A percentile compares a stretch with the other conserved stretches of the same genome.
Evolutionary conservation across 2,888 invertebrate genomes (phyloP).

Genomic region (Bedellia somnulentella): DNA sequence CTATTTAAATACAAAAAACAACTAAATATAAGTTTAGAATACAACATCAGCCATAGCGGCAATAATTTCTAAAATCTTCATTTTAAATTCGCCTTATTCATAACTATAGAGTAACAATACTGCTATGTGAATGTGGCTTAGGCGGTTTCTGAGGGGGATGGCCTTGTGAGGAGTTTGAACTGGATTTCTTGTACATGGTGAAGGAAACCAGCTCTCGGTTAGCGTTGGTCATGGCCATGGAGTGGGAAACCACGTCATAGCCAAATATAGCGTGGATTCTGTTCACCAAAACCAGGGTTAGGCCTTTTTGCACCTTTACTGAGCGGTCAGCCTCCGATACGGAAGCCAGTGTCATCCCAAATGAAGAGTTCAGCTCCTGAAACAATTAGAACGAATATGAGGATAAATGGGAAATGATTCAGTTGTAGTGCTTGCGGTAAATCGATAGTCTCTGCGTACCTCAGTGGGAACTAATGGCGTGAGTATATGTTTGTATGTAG

Average conservation of each 20-base stretch:
- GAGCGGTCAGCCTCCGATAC: slow-evolving; percentile 32
- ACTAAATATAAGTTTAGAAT: background rate
- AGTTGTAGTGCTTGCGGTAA: too few relatives aligned
- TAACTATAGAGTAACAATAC: slow-evolving; percentile 34
- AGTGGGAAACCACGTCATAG: slow-evolving; percentile 50
- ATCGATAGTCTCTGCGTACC: too few relatives aligned
- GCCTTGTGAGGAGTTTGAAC: too few relatives aligned
- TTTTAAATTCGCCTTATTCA: slow-evolving; percentile 13
- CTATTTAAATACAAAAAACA: background rate
- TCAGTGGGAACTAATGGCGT: too few relatives aligned
- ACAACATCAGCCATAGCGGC: too few relatives aligned
- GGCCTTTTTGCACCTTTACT: slow-evolving; percentile 40
- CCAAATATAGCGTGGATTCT: slow-evolving; percentile 46
- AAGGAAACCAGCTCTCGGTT: slow-evolving; percentile 51
- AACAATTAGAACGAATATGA: slow-evolving; percentile 11
- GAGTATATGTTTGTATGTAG: too few relatives aligned
- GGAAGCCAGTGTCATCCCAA: slow-evolving; percentile 29
- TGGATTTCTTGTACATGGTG: slow-evolving; percentile 50
- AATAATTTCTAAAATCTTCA: background rate
- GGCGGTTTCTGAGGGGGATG: slow-evolving; percentile 1
- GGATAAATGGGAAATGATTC: too few relatives aligned
- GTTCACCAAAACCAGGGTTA: slow-evolving; percentile 47
- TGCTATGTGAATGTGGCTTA: slow-evolving; percentile 17
- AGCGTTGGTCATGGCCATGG: slow-evolving; percentile 54
- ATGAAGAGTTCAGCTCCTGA: slow-evolving; percentile 44